Evolutionary conservation across 2,888 invertebrate species (phyloP).

Genomic region (Yponomeuta cagnagella): DNA sequence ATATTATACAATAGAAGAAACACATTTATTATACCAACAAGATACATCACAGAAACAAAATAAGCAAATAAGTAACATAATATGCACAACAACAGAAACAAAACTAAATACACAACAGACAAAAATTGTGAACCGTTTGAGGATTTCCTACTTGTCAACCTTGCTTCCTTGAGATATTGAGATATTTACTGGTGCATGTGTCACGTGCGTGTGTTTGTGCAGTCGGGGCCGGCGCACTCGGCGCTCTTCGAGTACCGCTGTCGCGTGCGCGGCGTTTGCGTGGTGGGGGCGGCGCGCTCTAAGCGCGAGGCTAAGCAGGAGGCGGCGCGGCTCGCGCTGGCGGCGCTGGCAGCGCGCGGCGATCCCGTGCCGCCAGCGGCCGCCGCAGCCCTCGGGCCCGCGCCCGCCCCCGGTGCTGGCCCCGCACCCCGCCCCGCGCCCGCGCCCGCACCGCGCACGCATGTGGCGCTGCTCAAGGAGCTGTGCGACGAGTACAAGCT

Average conservation of each 20-base stretch:
- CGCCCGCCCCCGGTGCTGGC: conserved; percentile 19
- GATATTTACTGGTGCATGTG: too few relatives aligned
- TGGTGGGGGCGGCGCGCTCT: conserved; percentile 85
- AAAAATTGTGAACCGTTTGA: too few relatives aligned
- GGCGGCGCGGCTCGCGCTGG: conserved; percentile 68
- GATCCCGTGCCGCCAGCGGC: conserved; percentile 34
- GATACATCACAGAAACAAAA: too few relatives aligned
- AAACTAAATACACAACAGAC: too few relatives aligned
- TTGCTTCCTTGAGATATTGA: too few relatives aligned
- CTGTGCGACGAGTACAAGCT: conserved; percentile 68
- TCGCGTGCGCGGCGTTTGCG: conserved; percentile 83
- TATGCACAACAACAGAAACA: too few relatives aligned
- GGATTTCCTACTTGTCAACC: background rate
- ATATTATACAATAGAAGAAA: too few relatives aligned
- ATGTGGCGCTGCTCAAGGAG: conserved; percentile 22
- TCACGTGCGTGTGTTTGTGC: conserved; percentile 13
- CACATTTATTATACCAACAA: too few relatives aligned
- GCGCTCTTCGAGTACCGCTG: conserved; percentile 66
- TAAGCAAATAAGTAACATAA: too few relatives aligned
- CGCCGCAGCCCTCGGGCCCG: conserved; percentile 17
- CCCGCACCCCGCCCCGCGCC: too few relatives aligned
- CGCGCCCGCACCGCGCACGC: conserved; percentile 48
- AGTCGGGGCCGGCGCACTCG: conserved; percentile 56
- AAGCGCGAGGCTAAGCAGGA: conserved; percentile 83
- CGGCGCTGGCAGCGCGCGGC: conserved; percentile 46